These are phyloP conservation scores for Siniperca obscura DNA, from an alignment of 2,797 vertebrate species.

Conservation along the genomic window DNA sequence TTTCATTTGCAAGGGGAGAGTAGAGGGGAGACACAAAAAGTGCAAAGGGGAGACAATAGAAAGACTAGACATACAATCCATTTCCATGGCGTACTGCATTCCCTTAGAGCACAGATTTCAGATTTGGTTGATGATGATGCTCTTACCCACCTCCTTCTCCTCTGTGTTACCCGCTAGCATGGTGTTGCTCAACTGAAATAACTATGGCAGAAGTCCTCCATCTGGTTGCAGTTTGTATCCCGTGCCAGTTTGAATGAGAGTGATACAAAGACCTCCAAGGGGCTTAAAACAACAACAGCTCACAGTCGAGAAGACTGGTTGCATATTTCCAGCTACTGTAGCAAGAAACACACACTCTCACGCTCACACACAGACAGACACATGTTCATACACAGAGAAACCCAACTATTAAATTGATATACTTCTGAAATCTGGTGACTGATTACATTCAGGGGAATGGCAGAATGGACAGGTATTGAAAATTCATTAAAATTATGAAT, in stretches of 20 bases:
- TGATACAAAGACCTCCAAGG: constrained; percentile 68
- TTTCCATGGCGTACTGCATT: background rate
- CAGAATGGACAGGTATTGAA: constrained; percentile 26
- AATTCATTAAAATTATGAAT: constrained; percentile 40
- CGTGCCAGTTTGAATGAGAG: constrained; percentile 69
- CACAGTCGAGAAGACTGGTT: constrained; percentile 59
- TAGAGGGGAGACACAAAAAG: background rate
- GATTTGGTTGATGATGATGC: constrained; percentile 45
- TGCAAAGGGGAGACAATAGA: constrained; percentile 29
- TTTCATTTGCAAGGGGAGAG: constrained; percentile 8
- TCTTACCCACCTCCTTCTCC: constrained; percentile 27
- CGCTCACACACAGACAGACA: constrained; percentile 22
- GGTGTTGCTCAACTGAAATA: constrained; percentile 67
- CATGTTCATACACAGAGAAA: constrained; percentile 36
- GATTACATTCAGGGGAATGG: constrained; percentile 27
- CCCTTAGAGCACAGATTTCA: constrained; percentile 38
- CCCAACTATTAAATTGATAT: constrained; percentile 39
- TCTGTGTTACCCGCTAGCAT: constrained; percentile 49
- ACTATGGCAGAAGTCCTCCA: constrained; percentile 73
- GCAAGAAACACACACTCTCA: constrained; percentile 64
- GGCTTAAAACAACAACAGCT: constrained; percentile 75
- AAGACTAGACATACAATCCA: constrained; percentile 3
- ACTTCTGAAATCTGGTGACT: constrained; percentile 40
- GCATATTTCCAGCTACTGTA: constrained; percentile 76
- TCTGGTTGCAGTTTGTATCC: constrained; percentile 78